phyloP scores from a whole-genome alignment of 2,797 vertebrate species.

The Alca torda region DNA sequence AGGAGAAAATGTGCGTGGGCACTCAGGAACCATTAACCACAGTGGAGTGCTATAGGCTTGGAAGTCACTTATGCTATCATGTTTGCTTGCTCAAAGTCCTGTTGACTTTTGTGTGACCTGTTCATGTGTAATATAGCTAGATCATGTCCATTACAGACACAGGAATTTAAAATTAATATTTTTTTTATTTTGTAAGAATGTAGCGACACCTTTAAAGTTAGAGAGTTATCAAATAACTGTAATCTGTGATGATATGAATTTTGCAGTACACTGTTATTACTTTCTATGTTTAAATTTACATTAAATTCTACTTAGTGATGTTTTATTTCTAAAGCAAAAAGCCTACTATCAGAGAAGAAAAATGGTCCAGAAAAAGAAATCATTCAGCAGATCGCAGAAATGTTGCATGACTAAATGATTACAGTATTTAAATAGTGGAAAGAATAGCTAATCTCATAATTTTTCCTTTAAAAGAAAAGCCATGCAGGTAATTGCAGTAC shows the following conservation, averaged over 20 bases:
- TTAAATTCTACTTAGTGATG: constrained; percentile 34
- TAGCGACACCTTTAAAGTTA: not conserved
- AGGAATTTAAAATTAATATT: not conserved
- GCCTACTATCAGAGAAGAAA: not conserved
- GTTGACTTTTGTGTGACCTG: not conserved
- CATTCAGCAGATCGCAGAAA: not conserved
- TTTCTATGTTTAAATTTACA: constrained; percentile 38
- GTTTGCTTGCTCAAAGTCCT: not conserved
- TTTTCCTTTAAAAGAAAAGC: constrained; percentile 50
- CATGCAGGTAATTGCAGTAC: constrained; percentile 14
- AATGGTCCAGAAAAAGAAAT: constrained; percentile 24
- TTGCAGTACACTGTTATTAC: not conserved
- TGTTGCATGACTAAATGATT: constrained; percentile 37
- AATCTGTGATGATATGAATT: not conserved
- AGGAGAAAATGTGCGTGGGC: not conserved
- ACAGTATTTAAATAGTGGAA: constrained; percentile 41
- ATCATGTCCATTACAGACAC: not conserved
- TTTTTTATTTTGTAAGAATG: not conserved
- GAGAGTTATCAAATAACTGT: not conserved
- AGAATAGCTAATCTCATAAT: constrained; percentile 45
- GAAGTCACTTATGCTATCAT: not conserved
- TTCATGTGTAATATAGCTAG: not conserved
- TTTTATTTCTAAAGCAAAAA: constrained; percentile 55
- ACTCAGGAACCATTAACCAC: not conserved
- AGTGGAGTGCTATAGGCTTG: not conserved